Evolutionary conservation across 2,888 invertebrate genomes (phyloP), one percentile per base, ranked within the genome.

Genomic region (Pegoplata infirma): DNA sequence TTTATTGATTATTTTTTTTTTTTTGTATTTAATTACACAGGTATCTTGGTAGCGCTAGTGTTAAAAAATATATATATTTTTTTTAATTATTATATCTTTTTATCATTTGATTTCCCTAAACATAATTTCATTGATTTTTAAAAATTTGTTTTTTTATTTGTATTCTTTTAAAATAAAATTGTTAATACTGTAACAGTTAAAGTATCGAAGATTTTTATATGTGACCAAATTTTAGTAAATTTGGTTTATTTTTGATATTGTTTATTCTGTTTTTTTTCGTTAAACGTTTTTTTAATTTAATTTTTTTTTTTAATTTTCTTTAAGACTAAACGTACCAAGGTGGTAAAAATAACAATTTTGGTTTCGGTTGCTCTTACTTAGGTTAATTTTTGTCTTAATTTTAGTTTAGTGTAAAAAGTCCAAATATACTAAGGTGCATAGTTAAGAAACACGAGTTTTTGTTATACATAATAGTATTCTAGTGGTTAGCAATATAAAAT

Each of bases 1-100:
- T 6, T 64, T 21, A 25, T 71, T 28, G 17, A 8, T 19, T 49
- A 12, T 58, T 49, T 28, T 44, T 36, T 64, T 19, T 69, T 66
- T 21, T n/a, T 36, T 5, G 46, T n/a, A 14, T 23, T 46, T 59
- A 12, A 44, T 64, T 36, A 44, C 72, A 69, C 75, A 79, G 79
- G 79, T 79, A 61, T 75, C 79, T n/a, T 58, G 17, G 79, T 79
- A 79, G 79, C 71, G 78, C 68, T 51, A 69, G 21, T 68, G 16
- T 74, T 59, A 47, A 53, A 68, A n/a, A n/a, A n/a, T n/a, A n/a
- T n/a, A n/a, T n/a, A n/a, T n/a, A n/a, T n/a, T n/a, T n/a, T n/a
- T n/a, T n/a, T n/a, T n/a, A n/a, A 58, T 23, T 21, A 36, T 53
- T 53, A 32, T 46, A 19, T 28, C 28, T 2, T 28, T 16, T 55